Base-by-base conservation (phyloP, 92 coral and sea anemone genomes). In the Porites lobata region DNA sequence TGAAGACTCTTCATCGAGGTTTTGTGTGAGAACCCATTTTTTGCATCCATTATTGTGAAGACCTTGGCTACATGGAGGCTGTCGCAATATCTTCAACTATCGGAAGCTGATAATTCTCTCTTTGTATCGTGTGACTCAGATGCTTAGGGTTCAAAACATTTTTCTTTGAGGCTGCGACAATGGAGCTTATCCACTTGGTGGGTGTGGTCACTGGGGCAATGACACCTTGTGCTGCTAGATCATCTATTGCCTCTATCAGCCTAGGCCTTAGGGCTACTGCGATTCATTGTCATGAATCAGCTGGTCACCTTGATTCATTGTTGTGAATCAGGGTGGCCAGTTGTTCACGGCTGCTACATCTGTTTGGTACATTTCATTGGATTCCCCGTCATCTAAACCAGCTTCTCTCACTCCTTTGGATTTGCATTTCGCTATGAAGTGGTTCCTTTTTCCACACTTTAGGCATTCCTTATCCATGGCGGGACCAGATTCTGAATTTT, bases 171-270 rank as follows among this genome's bases (percentile, higher is more conserved):
- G 80, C 86, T 9, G 65, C 82, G 7, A 79, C 90, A 62, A 79
- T 69, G 59, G 90, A 90, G 71, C 93, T 90, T 50, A 90, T 79
- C 87, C 84, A 90, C 24, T 64, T 38, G 64, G 93, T 90, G 76
- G 90, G 93, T 52, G 84, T 86, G 84, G 90, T 80, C 43, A 81
- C 93, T 17, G 50, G 80, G 43, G 91, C 90, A 50, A 85, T 79
- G 74, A 90, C 75, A 19, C 79, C 93, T 86, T 80, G 88, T 51
- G 85, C 75, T 73, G 61, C 90, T 19, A 86, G 65, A 56, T 22
- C 87, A 63, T 86, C 93, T 47, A 73, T 79, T 32, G 78, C 74
- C 57, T 70, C 91, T 73, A 74, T 79, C 17, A 77, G 75, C 54
- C 77, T 65, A 61, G 93, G 69, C 69, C 89, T 78, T 26, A 26